Evolutionary conservation across 2,888 invertebrate genomes (phyloP).

Genomic region (Acanthopleura granulata): DNA sequence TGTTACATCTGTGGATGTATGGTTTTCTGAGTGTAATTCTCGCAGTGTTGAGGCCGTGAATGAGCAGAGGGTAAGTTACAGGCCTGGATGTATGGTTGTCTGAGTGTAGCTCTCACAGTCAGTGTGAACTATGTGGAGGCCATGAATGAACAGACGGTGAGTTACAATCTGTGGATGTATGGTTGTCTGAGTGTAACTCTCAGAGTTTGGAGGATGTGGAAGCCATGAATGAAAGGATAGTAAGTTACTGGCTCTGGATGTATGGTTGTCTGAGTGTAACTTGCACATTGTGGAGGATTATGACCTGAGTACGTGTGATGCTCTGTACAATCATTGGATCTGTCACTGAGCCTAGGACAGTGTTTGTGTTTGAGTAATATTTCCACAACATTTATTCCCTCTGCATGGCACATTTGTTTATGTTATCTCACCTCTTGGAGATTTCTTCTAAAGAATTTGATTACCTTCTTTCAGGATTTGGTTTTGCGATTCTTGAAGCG

Average conservation of each 20-base stretch:
- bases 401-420: no score
- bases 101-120: background rate
- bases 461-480: constrained; percentile 57
- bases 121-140: constrained; percentile 60
- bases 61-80: constrained; percentile 67
- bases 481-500: constrained; percentile 68
- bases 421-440: no score
- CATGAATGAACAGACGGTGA: constrained; percentile 69
- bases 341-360: background rate
- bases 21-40: constrained; percentile 34
- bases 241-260: constrained; percentile 28
- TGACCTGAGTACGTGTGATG: no score
- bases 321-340: no score
- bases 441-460: no score
- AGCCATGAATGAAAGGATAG: constrained; percentile 69
- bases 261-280: constrained; percentile 34
- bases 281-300: constrained; percentile 46
- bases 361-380: no score
- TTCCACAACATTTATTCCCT: no score
- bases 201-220: constrained; percentile 56
- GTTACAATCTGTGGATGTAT: background rate
- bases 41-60: constrained; percentile 55
- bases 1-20: background rate
- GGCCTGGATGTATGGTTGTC: constrained; percentile 35
- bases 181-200: constrained; percentile 34